Percentiles rank a stretch among this genome's conserved stretches.
These are phyloP conservation scores for Agriopis marginaria DNA, from an alignment of 2,888 invertebrate species.

Conservation along the genomic window DNA sequence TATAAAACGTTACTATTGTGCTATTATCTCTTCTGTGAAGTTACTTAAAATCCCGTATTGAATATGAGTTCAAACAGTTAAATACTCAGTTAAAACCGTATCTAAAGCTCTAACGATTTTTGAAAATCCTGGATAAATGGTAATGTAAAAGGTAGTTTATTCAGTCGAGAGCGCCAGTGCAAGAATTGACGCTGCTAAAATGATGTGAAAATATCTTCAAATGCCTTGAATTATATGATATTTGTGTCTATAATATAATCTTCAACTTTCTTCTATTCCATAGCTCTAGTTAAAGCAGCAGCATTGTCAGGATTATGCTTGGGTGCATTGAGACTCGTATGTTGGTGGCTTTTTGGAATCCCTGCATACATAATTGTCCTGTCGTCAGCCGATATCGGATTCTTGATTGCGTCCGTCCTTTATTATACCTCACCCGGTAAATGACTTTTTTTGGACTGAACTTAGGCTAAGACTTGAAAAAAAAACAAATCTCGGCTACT, in stretches of 20 bases:
- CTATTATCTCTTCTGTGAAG: no score
- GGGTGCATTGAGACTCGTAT: conserved; percentile 86
- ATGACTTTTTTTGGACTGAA: conserved; percentile 68
- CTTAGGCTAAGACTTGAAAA: background rate
- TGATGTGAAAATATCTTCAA: background rate
- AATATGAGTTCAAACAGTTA: background rate
- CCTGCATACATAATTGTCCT: conserved; percentile 87
- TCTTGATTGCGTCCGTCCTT: conserved; percentile 85
- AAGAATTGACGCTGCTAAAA: background rate
- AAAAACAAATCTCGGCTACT: no score
- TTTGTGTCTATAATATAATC: no score
- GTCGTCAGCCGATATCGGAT: conserved; percentile 87
- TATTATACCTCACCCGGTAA: conserved; percentile 88
- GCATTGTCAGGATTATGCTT: conserved; percentile 85
- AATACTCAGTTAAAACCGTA: background rate
- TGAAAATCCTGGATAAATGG: background rate
- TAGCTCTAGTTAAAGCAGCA: conserved; percentile 83
- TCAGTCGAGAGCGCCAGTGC: background rate
- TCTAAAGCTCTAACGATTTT: background rate
- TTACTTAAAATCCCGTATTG: background rate
- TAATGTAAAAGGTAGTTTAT: no score
- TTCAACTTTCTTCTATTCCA: conserved; percentile 47
- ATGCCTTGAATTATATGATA: no score
- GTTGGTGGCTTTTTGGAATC: conserved; percentile 88
- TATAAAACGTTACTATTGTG: background rate